Percentiles rank a stretch among this genome's conserved stretches.
Conservation (phyloP, 2,888 invertebrate species). For the Cylloceria caligata region DNA sequence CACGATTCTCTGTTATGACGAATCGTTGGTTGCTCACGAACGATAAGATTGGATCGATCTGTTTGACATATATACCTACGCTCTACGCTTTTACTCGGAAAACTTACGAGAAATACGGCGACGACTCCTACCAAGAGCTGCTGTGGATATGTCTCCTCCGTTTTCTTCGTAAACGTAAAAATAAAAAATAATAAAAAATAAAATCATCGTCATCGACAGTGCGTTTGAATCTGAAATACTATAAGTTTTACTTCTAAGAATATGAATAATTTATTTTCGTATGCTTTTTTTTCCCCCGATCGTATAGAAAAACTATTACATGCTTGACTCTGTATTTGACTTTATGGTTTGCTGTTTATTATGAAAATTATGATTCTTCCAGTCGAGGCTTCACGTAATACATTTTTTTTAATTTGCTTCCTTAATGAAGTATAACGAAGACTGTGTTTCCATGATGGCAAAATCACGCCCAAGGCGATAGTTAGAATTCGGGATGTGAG, state of each 20-base stretch:
- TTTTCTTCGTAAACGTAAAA: slow-evolving; percentile 23
- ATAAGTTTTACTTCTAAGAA: slow-evolving; percentile 3
- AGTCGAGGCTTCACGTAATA: not conserved
- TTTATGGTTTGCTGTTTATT: not conserved
- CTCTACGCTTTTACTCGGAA: not conserved
- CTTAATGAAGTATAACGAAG: slow-evolving; percentile 45
- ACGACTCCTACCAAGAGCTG: slow-evolving; percentile 21
- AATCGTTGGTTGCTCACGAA: slow-evolving; percentile 36
- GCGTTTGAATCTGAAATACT: not conserved
- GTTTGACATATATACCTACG: slow-evolving; percentile 8
- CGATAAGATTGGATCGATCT: slow-evolving; percentile 47
- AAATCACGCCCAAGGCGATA: slow-evolving; percentile 30
- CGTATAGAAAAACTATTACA: too few species aligned
- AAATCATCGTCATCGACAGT: not conserved
- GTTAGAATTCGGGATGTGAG: not conserved
- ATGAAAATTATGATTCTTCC: not conserved
- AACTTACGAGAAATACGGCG: not conserved
- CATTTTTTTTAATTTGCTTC: not conserved
- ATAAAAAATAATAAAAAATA: slow-evolving; percentile 3
- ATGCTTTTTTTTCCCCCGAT: not conserved
- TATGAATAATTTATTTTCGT: not conserved
- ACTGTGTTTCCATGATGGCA: slow-evolving; percentile 44
- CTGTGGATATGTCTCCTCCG: not conserved
- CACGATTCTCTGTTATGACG: slow-evolving; percentile 33
- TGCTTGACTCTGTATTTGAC: not conserved